Percentiles rank a stretch among this genome's conserved stretches.
Evolutionary conservation across 1,140 invertebrate genomes (phyloP).

Genomic region (Heliconius himera): DNA sequence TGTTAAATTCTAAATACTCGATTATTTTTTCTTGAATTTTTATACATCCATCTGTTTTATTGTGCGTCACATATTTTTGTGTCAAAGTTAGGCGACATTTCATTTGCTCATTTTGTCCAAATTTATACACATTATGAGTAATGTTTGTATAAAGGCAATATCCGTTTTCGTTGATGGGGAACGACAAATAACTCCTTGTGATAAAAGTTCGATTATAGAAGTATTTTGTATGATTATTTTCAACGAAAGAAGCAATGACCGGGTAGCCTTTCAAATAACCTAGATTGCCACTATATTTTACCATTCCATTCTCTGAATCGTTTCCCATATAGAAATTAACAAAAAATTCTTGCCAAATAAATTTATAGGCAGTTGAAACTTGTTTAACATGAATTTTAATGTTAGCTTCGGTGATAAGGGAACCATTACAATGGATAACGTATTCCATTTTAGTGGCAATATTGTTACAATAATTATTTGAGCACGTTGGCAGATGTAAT

Average conservation of each 20-base stretch:
- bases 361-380: conserved; percentile 42
- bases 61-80: conserved; percentile 36
- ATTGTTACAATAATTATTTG: conserved; percentile 55
- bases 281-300: conserved; percentile 64
- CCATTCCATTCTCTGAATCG: conserved; percentile 47
- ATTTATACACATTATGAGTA: conserved; percentile 52
- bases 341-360: conserved; percentile 57
- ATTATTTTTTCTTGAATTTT: conserved; percentile 55
- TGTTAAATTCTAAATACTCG: conserved; percentile 45
- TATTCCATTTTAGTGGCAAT: conserved; percentile 61
- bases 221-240: conserved; percentile 56
- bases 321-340: conserved; percentile 63
- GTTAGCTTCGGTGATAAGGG: conserved; percentile 55
- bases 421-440: conserved; percentile 59
- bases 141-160: conserved; percentile 50
- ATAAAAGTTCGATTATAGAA: conserved; percentile 54
- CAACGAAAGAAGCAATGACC: conserved; percentile 54
- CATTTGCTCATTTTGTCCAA: conserved; percentile 60
- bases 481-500: conserved; percentile 57
- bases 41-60: conserved; percentile 51
- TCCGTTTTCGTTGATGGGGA: conserved; percentile 58
- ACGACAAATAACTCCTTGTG: conserved; percentile 39
- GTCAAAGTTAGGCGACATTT: conserved; percentile 55
- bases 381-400: conserved; percentile 55
- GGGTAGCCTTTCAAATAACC: conserved; percentile 60